Conservation (phyloP, 2,888 invertebrate species). For the Drosophila picticornis region DNA sequence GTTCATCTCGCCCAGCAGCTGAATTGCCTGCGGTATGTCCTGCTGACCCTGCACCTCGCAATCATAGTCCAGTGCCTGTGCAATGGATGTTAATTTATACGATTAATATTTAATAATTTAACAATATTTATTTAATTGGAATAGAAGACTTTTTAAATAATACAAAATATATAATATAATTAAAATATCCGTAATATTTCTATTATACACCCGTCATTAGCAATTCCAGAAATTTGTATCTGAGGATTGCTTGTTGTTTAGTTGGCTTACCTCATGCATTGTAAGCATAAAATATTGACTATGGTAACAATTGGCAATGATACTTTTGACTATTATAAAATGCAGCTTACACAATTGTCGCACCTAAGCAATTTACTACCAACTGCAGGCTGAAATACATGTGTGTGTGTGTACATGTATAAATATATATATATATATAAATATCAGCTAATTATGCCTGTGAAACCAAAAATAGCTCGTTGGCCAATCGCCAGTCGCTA, state of each 20-base stretch:
- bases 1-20: constrained; percentile 92
- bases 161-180: too few relatives aligned
- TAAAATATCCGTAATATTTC: too few relatives aligned
- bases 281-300: background rate
- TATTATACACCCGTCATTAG: background rate
- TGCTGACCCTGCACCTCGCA: constrained; percentile 88
- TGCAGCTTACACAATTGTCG: constrained; percentile 3
- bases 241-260: background rate
- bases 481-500: constrained; percentile 45
- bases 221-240: background rate
- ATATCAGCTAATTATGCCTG: constrained; percentile 47
- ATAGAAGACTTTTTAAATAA: too few relatives aligned
- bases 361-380: background rate
- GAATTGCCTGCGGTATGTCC: constrained; percentile 91
- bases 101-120: background rate
- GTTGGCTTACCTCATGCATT: constrained; percentile 28
- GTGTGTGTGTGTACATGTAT: background rate
- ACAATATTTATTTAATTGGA: too few relatives aligned
- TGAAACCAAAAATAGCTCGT: constrained; percentile 20
- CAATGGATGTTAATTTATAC: background rate
- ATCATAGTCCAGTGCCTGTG: constrained; percentile 86
- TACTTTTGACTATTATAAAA: constrained; percentile 7
- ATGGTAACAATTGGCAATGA: constrained; percentile 12
- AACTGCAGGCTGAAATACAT: constrained; percentile 1
- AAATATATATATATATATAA: constrained; percentile 1